phyloP scores from a whole-genome alignment of 2,888 invertebrate species.

The Pandemis corylana region DNA sequence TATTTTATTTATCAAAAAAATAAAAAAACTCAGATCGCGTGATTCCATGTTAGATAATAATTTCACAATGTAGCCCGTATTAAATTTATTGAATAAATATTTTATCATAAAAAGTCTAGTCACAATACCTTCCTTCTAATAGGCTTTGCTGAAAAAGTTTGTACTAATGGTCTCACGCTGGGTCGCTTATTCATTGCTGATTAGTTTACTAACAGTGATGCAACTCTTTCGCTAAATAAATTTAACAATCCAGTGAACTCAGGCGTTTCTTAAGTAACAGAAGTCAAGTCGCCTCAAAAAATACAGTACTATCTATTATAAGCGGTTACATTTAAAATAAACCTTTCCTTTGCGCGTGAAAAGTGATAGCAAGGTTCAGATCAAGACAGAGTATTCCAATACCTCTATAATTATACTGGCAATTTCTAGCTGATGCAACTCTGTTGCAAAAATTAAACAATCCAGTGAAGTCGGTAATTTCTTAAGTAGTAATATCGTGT shows the following conservation, averaged over 20 bases:
- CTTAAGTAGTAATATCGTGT: too few species aligned
- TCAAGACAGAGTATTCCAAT: background rate
- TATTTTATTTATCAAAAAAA: background rate
- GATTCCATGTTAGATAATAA: background rate
- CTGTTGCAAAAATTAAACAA: too few species aligned
- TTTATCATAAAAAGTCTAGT: background rate
- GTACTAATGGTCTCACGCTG: conserved; percentile 8
- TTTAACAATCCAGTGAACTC: conserved; percentile 20
- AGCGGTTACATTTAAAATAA: background rate
- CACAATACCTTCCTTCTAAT: conserved; percentile 6
- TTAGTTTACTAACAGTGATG: conserved; percentile 21
- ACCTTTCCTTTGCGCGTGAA: too few species aligned
- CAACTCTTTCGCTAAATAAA: conserved; percentile 18
- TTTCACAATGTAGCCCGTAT: background rate
- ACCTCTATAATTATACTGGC: background rate
- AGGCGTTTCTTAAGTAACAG: background rate
- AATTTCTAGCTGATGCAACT: background rate
- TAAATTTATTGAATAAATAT: conserved; percentile 5
- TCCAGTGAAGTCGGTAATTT: too few species aligned
- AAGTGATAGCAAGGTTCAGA: background rate
- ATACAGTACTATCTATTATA: background rate
- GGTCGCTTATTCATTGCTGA: conserved; percentile 17
- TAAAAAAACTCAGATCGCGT: background rate
- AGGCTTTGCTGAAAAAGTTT: conserved; percentile 10
- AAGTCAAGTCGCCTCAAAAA: background rate